Percentiles rank a stretch among this genome's conserved stretches.
Conservation (phyloP, 2,888 invertebrate species). For the Agrypnus murinus region DNA sequence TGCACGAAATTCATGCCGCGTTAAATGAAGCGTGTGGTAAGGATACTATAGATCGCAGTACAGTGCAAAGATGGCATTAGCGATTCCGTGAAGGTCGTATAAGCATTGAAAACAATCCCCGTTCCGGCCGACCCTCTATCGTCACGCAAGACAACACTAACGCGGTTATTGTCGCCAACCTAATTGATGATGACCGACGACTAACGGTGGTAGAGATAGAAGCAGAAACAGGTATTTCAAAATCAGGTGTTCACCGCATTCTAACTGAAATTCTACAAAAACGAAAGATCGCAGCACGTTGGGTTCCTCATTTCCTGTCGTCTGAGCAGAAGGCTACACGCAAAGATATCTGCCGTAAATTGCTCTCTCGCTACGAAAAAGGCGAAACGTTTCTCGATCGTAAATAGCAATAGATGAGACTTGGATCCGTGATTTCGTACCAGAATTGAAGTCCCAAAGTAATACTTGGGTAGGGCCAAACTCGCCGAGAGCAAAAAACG, state of each 20-base stretch:
- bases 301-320: slow-evolving; percentile 2
- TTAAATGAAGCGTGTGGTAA: too few relatives aligned
- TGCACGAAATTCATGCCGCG: slow-evolving; percentile 5
- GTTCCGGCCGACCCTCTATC: slow-evolving; percentile 10
- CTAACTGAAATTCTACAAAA: slow-evolving; percentile 10
- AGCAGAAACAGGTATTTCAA: too few relatives aligned
- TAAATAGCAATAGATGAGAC: not conserved
- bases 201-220: slow-evolving; percentile 8
- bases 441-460: too few relatives aligned
- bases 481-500: too few relatives aligned
- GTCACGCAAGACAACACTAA: slow-evolving; percentile 6
- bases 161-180: slow-evolving; percentile 8
- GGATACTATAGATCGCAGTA: too few relatives aligned
- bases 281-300: too few relatives aligned
- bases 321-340: slow-evolving; percentile 5
- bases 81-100: too few relatives aligned
- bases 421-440: too few relatives aligned
- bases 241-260: slow-evolving; percentile 13
- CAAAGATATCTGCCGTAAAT: slow-evolving; percentile 9
- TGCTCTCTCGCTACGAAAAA: slow-evolving; percentile 8
- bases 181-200: slow-evolving; percentile 11
- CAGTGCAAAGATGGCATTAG: too few relatives aligned
- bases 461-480: too few relatives aligned
- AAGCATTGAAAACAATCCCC: slow-evolving; percentile 13
- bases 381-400: slow-evolving; percentile 7